Evolutionary conservation across 2,113 vertebrate species (phyloP).

Genomic region (Nyctereutes procyonoides): DNA sequence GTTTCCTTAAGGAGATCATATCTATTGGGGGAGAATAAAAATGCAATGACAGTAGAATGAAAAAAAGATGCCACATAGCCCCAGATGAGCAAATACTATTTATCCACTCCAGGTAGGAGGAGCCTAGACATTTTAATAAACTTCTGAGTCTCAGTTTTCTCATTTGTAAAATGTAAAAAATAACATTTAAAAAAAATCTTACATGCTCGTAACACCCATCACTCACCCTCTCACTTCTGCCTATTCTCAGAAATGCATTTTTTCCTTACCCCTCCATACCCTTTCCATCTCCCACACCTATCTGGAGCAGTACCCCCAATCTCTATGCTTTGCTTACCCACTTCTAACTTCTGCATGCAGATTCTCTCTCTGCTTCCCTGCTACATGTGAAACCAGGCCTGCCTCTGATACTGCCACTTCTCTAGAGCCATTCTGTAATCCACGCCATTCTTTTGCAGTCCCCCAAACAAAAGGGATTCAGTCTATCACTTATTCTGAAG

Average conservation of each 20-base stretch:
- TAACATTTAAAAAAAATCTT: neutral
- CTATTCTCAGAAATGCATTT: neutral
- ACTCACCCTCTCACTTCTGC: neutral
- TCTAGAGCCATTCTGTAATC: neutral
- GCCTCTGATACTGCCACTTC: neutral
- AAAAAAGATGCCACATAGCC: neutral
- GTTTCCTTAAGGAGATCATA: neutral
- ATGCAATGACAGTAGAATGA: neutral
- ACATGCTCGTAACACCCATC: neutral
- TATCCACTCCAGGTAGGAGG: neutral
- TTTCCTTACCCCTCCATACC: too few species aligned
- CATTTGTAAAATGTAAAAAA: neutral
- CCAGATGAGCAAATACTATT: neutral
- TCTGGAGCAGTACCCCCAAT: neutral
- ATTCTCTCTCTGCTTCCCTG: neutral
- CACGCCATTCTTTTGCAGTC: too few species aligned
- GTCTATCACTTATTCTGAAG: neutral
- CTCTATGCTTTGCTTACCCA: neutral
- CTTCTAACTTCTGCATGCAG: neutral
- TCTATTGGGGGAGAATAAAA: neutral
- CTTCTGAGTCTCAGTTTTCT: neutral
- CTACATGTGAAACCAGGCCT: neutral
- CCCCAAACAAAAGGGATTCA: neutral
- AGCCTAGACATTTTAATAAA: neutral
- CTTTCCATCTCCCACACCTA: neutral